Percentiles rank a stretch among this genome's conserved stretches.
These are phyloP conservation scores for Dendrolimus kikuchii DNA, from an alignment of 1,140 invertebrate species.

Conservation along the genomic window DNA sequence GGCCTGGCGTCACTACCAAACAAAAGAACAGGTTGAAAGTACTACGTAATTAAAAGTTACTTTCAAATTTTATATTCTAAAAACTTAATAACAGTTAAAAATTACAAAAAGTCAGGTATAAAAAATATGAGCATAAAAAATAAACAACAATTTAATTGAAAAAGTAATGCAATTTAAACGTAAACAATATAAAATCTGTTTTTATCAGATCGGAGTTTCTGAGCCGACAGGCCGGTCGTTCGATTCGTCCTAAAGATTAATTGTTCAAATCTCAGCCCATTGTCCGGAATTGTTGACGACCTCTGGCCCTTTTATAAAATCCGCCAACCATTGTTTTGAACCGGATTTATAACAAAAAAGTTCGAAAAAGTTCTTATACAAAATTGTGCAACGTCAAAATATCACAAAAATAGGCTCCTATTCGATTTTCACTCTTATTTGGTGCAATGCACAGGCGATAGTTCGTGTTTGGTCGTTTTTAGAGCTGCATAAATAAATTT, in stretches of 20 bases:
- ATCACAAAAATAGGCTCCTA: constrained; percentile 1
- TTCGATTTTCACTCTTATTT: constrained; percentile 4
- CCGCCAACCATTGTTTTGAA: constrained; percentile 53
- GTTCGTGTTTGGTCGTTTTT: constrained; percentile 13
- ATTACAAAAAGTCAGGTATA: no score
- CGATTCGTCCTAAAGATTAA: constrained; percentile 57
- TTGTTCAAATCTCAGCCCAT: constrained; percentile 49
- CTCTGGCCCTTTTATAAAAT: constrained; percentile 48
- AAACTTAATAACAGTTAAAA: no score
- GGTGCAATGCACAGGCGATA: neutral
- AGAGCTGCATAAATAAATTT: constrained; percentile 29
- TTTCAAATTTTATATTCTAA: no score
- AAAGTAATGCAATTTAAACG: no score
- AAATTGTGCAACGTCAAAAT: constrained; percentile 10
- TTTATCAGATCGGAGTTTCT: no score
- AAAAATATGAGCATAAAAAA: no score
- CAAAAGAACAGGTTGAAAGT: no score
- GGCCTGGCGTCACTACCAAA: no score
- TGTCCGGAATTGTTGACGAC: constrained; percentile 45
- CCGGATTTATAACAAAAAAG: constrained; percentile 56
- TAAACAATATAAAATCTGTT: no score
- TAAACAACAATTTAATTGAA: no score
- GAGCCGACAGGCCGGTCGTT: constrained; percentile 17
- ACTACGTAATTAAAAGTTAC: no score
- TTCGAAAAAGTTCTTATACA: constrained; percentile 41